phyloP scores from a whole-genome alignment of 1,140 invertebrate genomes.

The Drosophila jambulina region DNA sequence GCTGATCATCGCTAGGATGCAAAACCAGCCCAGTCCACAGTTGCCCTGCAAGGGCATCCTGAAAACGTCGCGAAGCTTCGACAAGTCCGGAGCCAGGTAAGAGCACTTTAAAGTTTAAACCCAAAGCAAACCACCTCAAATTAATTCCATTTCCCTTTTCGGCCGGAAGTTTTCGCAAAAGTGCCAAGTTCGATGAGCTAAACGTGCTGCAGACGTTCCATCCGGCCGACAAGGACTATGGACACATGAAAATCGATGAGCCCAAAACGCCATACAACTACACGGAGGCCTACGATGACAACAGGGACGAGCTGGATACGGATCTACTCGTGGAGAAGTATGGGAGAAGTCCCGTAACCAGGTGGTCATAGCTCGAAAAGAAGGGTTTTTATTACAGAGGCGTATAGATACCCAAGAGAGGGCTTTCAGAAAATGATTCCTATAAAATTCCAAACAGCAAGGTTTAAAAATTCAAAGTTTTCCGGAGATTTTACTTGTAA shows the following conservation, averaged over 20 bases:
- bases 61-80: conserved; percentile 95
- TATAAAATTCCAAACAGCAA: not conserved
- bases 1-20: conserved; percentile 56
- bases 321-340: conserved; percentile 91
- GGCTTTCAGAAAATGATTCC: conserved; percentile 7
- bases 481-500: not conserved
- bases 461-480: not conserved
- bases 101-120: not conserved
- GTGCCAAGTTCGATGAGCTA: conserved; percentile 99
- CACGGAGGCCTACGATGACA: conserved; percentile 89
- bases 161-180: conserved; percentile 88
- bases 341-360: not conserved
- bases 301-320: conserved; percentile 91
- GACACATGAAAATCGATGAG: conserved; percentile 99
- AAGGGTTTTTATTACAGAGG: not conserved
- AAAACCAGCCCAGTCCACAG: conserved; percentile 86
- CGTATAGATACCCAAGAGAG: not conserved
- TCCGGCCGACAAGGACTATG: conserved; percentile 99
- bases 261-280: conserved; percentile 98
- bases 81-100: conserved; percentile 87
- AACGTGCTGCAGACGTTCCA: conserved; percentile 99
- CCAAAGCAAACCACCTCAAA: not conserved
- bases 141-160: not conserved
- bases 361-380: not conserved
- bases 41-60: conserved; percentile 96